phyloP scores from a whole-genome alignment of 2,797 vertebrate genomes.

The Chrysocyon brachyurus region DNA sequence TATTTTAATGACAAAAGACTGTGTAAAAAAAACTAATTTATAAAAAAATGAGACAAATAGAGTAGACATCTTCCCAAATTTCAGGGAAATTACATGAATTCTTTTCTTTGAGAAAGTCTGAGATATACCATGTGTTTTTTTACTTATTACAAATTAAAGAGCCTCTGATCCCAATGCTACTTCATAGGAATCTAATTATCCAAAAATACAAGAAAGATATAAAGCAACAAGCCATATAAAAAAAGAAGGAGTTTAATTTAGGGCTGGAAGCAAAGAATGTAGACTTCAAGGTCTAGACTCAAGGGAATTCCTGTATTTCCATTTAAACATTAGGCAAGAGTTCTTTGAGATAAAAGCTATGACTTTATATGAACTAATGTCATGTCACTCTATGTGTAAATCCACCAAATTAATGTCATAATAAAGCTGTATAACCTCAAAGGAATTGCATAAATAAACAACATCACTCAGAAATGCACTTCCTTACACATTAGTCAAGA shows the following conservation, averaged over 20 bases:
- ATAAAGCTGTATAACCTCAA: slow-evolving; percentile 41
- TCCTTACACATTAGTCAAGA: background rate
- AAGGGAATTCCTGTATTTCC: background rate
- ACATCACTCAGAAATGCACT: background rate
- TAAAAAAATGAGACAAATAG: background rate
- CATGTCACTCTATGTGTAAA: background rate
- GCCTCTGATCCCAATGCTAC: background rate
- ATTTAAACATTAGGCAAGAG: background rate
- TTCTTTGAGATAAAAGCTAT: slow-evolving; percentile 17
- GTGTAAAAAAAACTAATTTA: background rate
- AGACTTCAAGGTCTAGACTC: background rate
- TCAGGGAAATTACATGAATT: background rate
- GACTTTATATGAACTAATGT: background rate
- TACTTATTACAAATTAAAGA: slow-evolving; percentile 21
- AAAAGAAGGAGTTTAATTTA: slow-evolving; percentile 51
- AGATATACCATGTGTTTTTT: background rate
- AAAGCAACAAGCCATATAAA: background rate
- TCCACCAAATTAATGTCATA: slow-evolving; percentile 39
- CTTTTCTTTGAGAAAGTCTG: background rate
- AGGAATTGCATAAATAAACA: slow-evolving; percentile 43
- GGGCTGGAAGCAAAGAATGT: slow-evolving; percentile 28
- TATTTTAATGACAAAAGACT: background rate
- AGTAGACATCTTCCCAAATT: background rate
- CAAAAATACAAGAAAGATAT: background rate
- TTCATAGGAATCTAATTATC: slow-evolving; percentile 26